Base-by-base conservation (phyloP, 2,113 vertebrate genomes). In the Speoplatyrhinus poulsoni region DNA sequence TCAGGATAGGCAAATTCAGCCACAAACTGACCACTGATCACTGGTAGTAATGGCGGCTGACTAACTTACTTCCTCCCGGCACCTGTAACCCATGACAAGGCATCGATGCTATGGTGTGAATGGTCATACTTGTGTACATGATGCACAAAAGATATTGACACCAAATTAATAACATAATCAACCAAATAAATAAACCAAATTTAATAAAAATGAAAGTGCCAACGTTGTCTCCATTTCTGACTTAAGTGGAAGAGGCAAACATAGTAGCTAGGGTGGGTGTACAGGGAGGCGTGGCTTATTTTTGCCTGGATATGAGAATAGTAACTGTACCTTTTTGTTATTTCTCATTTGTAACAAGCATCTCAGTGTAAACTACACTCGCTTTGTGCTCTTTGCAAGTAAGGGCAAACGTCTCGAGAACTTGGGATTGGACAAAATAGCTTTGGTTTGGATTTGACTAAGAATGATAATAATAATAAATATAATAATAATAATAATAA, bases 341-440 rank as follows among this genome's bases (percentile, higher is more conserved):
- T 54, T 33, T 33, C 16, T 41, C 19, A 16, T 80, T 67, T 57
- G 55, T 59, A 52, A 80, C 11, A 0, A 75, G 64, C 16, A 26
- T 62, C 56, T 75, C 32, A 36, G 63, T 81, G 88, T 91, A 90
- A 89, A 91, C 87, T 81, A 32, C 69, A 87, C 79, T 88, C 15
- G 64, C 70, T 36, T 91, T 90, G 90, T 91, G 90, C 89, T 90
- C 88, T 88, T 85, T 69, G 65, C 82, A 75, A 73, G 73, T 69
- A 73, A 75, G 36, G 69, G 77, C 48, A 9, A 72, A 85, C 19
- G 9, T 71, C 79, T 75, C 60, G 80, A 82, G 72, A 83, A 82
- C 72, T 80, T 70, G 53, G 57, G 68, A 56, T 65, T 75, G 69
- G 67, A n/a, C 55, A 33, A 63, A 72, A 83, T 79, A 12, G 69